These are phyloP conservation scores for Punctoribates punctum DNA, from an alignment of 2,888 invertebrate genomes.

Conservation along the genomic window DNA sequence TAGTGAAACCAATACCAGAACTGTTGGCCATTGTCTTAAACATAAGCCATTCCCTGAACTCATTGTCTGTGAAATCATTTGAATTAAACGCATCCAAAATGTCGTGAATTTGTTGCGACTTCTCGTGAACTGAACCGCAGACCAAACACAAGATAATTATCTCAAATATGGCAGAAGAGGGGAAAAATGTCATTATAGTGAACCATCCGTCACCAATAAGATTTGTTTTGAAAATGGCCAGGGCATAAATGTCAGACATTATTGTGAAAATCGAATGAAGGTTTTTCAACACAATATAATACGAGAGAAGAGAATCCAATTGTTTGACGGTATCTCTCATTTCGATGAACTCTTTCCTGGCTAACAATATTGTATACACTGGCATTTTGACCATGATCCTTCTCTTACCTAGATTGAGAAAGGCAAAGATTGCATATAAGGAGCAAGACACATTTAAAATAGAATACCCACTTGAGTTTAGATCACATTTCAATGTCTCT, in stretches of 20 bases:
- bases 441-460: too few species aligned
- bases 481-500: too few species aligned
- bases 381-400: too few species aligned
- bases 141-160: neutral
- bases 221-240: neutral
- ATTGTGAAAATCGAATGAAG: neutral
- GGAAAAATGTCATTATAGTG: neutral
- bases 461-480: too few species aligned
- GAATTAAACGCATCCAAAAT: slow-evolving; percentile 2
- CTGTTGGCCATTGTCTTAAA: neutral
- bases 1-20: neutral
- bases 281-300: neutral
- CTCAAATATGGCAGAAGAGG: neutral
- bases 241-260: neutral
- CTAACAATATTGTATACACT: too few species aligned
- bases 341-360: neutral
- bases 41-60: neutral
- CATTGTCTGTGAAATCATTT: neutral
- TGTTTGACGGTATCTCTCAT: neutral
- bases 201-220: too few species aligned
- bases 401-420: too few species aligned
- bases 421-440: too few species aligned
- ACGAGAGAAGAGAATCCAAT: neutral
- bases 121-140: neutral
- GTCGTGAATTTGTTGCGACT: neutral